Evolutionary conservation across 2,888 invertebrate species (phyloP), one percentile per base, ranked within the genome.

Genomic region (Limnephilus lunatus): DNA sequence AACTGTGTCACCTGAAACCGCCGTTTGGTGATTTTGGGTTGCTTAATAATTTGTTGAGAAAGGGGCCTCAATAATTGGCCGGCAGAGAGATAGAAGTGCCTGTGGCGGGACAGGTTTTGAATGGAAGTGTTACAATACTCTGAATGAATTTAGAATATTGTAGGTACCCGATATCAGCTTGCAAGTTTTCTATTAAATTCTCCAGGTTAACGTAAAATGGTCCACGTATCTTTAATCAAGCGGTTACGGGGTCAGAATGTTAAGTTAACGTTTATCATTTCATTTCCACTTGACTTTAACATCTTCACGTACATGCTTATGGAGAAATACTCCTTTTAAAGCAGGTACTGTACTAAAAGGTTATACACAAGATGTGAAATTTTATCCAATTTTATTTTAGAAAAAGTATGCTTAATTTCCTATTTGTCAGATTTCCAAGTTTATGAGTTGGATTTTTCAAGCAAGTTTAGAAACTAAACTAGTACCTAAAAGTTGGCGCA

Each of bases 101-200:
- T 12, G 19, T 85, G 85, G 85, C 85, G 39, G 25, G 19, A 85
- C 85, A 39, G 85, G 85, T 82, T 82, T 82, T 19, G 82, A 82
- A 82, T 32, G 7, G 15, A 82, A 82, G 82, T 85, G 39, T 85
- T 85, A 85, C 85, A 85, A 19, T 85, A 85, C 35, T n/a, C 25
- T 39, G 39, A 85, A 39, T 85, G 85, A 85, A 44, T 85, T 85
- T 12, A n/a, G 39, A 30, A 82, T 44, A 44, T 82, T 82, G 14
- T 48, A 14, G 44, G 1, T 82, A 31, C 7, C 25, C 2, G 5
- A 68, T 68, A 25, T 9, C 68, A 68, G n/a, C 68, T 68, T 25
- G 68, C 25, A 25, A 68, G 68, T 68, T 68, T 68, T 68, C 25
- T 68, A 68, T 68, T 68, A 68, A 68, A 68, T 68, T 68, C 68